A percentile compares a stretch with the other conserved stretches of the same genome.
Evolutionary conservation across 2,888 invertebrate species (phyloP).

Genomic region (Formica aserva): DNA sequence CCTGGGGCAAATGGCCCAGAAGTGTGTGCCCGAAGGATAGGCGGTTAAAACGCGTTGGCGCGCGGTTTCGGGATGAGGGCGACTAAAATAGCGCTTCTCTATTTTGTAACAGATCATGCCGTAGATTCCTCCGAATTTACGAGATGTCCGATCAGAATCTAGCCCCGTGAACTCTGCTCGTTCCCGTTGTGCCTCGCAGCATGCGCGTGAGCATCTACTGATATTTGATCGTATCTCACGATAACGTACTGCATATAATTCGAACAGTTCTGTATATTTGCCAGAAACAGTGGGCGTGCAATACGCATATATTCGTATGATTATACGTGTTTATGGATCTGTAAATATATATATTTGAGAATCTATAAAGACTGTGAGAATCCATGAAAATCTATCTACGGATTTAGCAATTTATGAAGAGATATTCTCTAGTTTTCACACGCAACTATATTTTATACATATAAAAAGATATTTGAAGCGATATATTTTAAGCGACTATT

Average conservation of each 20-base stretch:
- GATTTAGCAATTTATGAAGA: background rate
- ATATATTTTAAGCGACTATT: background rate
- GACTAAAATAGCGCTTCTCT: constrained; percentile 33
- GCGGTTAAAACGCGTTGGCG: constrained; percentile 29
- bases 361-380: background rate
- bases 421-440: constrained; percentile 12
- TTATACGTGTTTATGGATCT: constrained; percentile 6
- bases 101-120: constrained; percentile 27
- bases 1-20: constrained; percentile 35
- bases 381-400: background rate
- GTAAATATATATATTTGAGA: background rate
- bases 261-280: constrained; percentile 36
- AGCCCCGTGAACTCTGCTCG: constrained; percentile 22
- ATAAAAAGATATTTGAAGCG: background rate
- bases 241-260: constrained; percentile 47
- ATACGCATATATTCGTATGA: background rate
- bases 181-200: constrained; percentile 4
- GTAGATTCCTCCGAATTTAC: constrained; percentile 48
- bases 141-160: constrained; percentile 51
- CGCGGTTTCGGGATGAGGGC: constrained; percentile 18
- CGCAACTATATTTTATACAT: background rate
- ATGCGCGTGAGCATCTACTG: constrained; percentile 18
- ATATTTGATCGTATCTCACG: constrained; percentile 41
- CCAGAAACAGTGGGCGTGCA: constrained; percentile 23
- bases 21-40: background rate